phyloP scores from a whole-genome alignment of 2,797 vertebrate species.

The Pachyuromys duprasi region DNA sequence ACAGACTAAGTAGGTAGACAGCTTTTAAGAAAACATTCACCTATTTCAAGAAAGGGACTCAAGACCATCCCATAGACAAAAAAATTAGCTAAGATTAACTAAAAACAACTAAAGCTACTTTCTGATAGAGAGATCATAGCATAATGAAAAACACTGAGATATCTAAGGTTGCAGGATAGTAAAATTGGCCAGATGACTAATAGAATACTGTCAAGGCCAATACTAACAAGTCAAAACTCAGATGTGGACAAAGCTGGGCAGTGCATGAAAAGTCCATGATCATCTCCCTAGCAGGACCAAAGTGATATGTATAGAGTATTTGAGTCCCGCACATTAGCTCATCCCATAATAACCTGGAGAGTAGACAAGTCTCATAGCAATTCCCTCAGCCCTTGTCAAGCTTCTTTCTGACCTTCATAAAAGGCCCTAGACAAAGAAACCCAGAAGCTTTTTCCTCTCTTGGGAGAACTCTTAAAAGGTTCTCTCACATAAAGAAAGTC shows the following conservation, averaged over 20 bases:
- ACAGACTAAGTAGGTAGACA: not conserved
- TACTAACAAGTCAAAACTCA: not conserved
- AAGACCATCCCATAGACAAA: not conserved
- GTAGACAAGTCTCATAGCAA: not conserved
- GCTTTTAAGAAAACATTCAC: not conserved
- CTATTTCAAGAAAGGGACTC: not conserved
- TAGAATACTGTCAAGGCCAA: not conserved
- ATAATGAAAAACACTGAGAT: not conserved
- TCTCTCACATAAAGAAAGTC: no score
- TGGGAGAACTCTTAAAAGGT: not conserved
- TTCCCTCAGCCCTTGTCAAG: not conserved
- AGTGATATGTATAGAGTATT: not conserved
- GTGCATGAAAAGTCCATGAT: no score
- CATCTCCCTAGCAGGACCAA: not conserved
- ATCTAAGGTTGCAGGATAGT: not conserved
- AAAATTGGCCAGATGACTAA: not conserved
- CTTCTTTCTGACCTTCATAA: not conserved
- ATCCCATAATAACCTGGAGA: not conserved
- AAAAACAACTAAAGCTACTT: not conserved
- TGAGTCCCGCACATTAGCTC: not conserved
- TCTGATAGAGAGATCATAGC: not conserved
- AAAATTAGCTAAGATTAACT: not conserved
- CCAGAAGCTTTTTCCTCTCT: not conserved
- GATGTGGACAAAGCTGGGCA: not conserved
- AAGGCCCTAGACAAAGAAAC: not conserved